Conservation (phyloP, 2,113 vertebrate genomes). For the Coracopsis vasa region DNA sequence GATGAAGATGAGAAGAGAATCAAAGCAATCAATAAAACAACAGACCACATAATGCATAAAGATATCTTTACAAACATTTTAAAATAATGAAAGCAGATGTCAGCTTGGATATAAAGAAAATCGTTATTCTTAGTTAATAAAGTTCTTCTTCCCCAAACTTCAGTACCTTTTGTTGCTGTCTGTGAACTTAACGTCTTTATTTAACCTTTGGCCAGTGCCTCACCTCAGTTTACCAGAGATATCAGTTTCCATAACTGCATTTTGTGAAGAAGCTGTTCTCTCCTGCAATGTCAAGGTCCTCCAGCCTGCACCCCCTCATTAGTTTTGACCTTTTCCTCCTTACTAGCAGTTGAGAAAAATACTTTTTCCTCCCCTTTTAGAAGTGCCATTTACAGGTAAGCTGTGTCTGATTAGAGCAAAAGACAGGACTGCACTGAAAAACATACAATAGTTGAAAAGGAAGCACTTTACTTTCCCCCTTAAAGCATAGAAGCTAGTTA, state of each 20-base stretch:
- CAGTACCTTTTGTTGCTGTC: neutral
- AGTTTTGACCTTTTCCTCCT: neutral
- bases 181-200: neutral
- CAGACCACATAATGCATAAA: neutral
- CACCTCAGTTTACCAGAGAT: neutral
- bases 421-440: neutral
- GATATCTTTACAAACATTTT: neutral
- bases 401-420: neutral
- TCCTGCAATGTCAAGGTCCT: neutral
- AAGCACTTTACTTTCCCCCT: neutral
- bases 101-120: neutral
- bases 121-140: neutral
- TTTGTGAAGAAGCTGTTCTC: neutral
- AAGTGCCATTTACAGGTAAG: neutral
- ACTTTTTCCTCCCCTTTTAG: neutral
- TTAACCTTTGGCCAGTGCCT: neutral
- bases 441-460: neutral
- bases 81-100: neutral
- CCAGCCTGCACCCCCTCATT: neutral
- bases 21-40: neutral
- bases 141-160: neutral
- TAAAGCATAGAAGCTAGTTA: neutral
- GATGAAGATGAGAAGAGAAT: neutral
- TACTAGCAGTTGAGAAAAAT: neutral
- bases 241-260: neutral